phyloP scores from a whole-genome alignment of 2,888 invertebrate genomes.

The Dasypogon diadema region DNA sequence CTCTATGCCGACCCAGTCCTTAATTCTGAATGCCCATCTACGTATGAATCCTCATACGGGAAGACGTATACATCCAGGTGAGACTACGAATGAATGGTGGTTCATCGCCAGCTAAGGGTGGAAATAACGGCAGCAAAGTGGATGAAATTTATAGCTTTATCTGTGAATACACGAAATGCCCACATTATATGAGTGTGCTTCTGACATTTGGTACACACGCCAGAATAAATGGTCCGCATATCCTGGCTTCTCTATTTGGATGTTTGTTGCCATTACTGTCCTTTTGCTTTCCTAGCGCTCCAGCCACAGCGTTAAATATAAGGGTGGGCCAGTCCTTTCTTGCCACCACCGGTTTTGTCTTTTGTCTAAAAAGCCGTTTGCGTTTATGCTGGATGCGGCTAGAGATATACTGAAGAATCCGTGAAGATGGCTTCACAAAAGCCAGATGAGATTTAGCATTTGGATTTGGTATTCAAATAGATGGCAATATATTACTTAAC shows the following conservation, averaged over 20 bases:
- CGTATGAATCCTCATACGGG: background rate
- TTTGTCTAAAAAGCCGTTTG: background rate
- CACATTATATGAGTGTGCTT: conserved; percentile 40
- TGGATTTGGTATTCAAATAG: conserved; percentile 53
- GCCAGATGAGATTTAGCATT: conserved; percentile 37
- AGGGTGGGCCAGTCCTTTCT: conserved; percentile 35
- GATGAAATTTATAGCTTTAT: conserved; percentile 50
- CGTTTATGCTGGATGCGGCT: conserved; percentile 11
- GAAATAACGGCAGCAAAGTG: conserved; percentile 40
- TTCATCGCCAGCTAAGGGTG: conserved; percentile 19
- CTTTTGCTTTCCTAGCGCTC: conserved; percentile 2
- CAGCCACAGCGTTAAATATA: conserved; percentile 9
- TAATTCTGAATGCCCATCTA: background rate
- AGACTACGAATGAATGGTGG: background rate
- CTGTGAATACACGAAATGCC: conserved; percentile 47
- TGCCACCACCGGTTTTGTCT: conserved; percentile 31
- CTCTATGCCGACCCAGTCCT: background rate
- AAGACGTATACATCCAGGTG: conserved; percentile 10
- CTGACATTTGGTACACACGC: conserved; percentile 31
- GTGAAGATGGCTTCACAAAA: conserved; percentile 1
- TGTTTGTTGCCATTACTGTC: conserved; percentile 41
- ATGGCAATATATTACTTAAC: conserved; percentile 54
- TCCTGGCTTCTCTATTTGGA: conserved; percentile 27
- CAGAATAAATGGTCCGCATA: conserved; percentile 46
- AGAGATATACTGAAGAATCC: conserved; percentile 19